These are phyloP conservation scores for Gorsachius goisagi DNA, from an alignment of 2,113 vertebrate species.

Conservation along the genomic window DNA sequence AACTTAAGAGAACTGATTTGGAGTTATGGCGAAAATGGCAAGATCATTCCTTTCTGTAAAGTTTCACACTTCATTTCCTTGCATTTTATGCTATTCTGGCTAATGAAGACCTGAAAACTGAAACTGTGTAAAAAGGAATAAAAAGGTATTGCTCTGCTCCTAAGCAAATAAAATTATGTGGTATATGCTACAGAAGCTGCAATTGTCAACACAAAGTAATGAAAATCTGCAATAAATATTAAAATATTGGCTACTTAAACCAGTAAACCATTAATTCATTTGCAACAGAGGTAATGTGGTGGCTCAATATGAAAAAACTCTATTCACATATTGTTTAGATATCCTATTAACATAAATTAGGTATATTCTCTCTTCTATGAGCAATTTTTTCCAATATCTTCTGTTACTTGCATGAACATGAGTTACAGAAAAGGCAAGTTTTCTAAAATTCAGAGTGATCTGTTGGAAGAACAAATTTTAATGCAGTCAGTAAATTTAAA, in stretches of 20 bases:
- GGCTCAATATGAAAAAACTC: not conserved
- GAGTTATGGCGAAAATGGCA: not conserved
- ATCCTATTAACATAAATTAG: not conserved
- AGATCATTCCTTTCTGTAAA: not conserved
- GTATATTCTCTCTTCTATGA: not conserved
- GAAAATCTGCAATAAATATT: constrained; percentile 11
- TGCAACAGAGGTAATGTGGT: not conserved
- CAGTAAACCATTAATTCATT: constrained; percentile 25
- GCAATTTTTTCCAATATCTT: not conserved
- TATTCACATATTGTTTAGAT: constrained; percentile 34
- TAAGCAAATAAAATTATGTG: constrained; percentile 41
- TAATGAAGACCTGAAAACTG: constrained; percentile 16
- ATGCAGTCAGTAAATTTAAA: constrained; percentile 1
- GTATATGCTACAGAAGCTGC: constrained; percentile 15
- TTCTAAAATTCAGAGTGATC: not conserved
- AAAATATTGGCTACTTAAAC: constrained; percentile 32
- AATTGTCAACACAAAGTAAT: constrained; percentile 30
- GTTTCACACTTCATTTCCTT: constrained; percentile 17
- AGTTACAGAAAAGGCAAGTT: not conserved
- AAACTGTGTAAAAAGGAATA: constrained; percentile 15
- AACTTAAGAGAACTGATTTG: no score
- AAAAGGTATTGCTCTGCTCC: not conserved
- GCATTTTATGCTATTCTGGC: not conserved
- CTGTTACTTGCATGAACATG: not conserved
- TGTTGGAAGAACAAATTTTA: not conserved